Evolutionary conservation across 2,797 vertebrate species (phyloP).

Genomic region (Luscinia megarhynchos): DNA sequence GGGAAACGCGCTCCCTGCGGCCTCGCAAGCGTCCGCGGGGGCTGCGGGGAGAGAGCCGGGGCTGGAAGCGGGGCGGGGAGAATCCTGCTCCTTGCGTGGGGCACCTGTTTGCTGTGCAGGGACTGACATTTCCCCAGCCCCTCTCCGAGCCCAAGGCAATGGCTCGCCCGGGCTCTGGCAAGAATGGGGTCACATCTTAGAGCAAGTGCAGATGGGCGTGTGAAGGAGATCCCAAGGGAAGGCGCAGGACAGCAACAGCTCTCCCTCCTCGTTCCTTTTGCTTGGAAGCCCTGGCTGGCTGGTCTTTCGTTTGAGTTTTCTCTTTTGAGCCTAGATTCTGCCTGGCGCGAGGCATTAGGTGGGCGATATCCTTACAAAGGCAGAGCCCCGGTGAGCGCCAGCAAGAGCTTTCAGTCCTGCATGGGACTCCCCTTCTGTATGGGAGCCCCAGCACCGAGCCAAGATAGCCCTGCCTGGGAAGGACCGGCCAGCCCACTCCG

Average conservation of each 20-base stretch:
- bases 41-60: background rate
- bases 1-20: accelerated
- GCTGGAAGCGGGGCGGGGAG: accelerated
- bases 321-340: background rate
- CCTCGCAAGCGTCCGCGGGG: accelerated
- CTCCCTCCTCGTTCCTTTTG: background rate
- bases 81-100: background rate
- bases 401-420: background rate
- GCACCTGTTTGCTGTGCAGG: background rate
- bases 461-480: background rate
- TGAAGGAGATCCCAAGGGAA: background rate
- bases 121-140: background rate
- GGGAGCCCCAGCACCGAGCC: background rate
- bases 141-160: background rate
- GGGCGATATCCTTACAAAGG: background rate
- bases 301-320: background rate
- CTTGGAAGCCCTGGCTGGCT: background rate
- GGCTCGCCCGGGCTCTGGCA: background rate
- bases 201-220: background rate
- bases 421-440: background rate
- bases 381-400: background rate
- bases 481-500: background rate
- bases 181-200: background rate
- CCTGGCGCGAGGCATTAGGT: background rate
- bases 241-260: background rate